Percentiles rank a stretch among this genome's conserved stretches.
These are phyloP conservation scores for Cettia cetti DNA, from an alignment of 2,113 vertebrate species.

Conservation along the genomic window DNA sequence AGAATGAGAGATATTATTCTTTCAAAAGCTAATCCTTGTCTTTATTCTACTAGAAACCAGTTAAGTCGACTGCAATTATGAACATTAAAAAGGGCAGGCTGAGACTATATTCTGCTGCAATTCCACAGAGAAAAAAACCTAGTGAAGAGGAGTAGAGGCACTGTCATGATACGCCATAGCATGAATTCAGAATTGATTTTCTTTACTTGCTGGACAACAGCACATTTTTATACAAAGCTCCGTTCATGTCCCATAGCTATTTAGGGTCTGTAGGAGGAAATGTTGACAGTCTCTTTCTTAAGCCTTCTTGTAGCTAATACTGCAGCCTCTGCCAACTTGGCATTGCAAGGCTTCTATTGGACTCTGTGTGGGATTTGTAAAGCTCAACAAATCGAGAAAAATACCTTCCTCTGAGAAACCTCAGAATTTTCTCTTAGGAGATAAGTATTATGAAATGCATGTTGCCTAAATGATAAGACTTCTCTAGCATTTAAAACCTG, in stretches of 20 bases:
- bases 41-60: neutral
- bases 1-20: neutral
- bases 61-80: neutral
- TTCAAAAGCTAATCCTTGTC: neutral
- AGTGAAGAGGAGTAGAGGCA: neutral
- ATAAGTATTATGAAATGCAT: neutral
- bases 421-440: constrained; percentile 33
- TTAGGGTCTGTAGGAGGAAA: constrained; percentile 63
- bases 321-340: constrained; percentile 59
- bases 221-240: constrained; percentile 62
- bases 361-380: constrained; percentile 44
- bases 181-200: constrained; percentile 46
- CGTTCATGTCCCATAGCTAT: constrained; percentile 59
- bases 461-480: neutral
- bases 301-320: constrained; percentile 68
- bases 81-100: neutral
- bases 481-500: neutral
- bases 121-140: neutral
- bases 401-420: constrained; percentile 30
- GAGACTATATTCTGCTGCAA: neutral
- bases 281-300: constrained; percentile 71
- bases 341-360: constrained; percentile 40
- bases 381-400: constrained; percentile 27
- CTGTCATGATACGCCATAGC: neutral
- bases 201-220: constrained; percentile 38